Base-by-base conservation (phyloP, 2,797 vertebrate genomes). In the Lerista edwardsae region DNA sequence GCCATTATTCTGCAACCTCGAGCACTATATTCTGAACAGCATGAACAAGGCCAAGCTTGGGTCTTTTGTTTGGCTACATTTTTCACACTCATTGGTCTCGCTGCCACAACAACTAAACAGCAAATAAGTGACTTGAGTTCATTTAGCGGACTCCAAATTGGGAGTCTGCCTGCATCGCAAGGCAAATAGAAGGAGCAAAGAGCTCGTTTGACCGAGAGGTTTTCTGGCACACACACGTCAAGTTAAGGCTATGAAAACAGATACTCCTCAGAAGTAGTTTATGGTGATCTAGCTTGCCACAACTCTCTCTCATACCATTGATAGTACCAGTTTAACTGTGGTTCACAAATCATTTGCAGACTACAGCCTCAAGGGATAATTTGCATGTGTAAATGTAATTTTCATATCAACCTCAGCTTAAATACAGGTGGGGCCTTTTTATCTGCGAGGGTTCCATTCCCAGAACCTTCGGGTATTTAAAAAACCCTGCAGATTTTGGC, bases 1-100 rank as follows among this genome's bases (percentile, higher is more conserved):
- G 76, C 15, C 68, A 89, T 90, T 83, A 89, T 64, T 61, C 62
- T 62, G 41, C 0, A 6, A 76, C 69, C n/a, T 87, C 83, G 80
- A 76, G 61, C 25, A 80, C 31, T 75, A 71, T 82, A n/a, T 89
- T 86, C 79, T 77, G 67, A 89, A 44, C 65, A 15, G 67, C 86
- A 80, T 17, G 81, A 79, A 73, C 47, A 75, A 71, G 67, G 83
- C 62, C 7, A 74, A 55, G 2, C 6, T 83, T 0, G 69, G 75
- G 73, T 86, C 90, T 94, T 92, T 87, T 86, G 74, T 93, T 85
- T 91, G 82, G 77, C 57, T 93, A 92, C 84, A 92, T 94, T 93
- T 93, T 92, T 92, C 83, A 80, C 86, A 92, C 92, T 87, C 94
- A 91, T 93, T 95, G 93, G 89, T 91, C 83, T 74, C 85, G 94